phyloP scores from a whole-genome alignment of 2,888 invertebrate genomes.

The Helicoverpa assulta region DNA sequence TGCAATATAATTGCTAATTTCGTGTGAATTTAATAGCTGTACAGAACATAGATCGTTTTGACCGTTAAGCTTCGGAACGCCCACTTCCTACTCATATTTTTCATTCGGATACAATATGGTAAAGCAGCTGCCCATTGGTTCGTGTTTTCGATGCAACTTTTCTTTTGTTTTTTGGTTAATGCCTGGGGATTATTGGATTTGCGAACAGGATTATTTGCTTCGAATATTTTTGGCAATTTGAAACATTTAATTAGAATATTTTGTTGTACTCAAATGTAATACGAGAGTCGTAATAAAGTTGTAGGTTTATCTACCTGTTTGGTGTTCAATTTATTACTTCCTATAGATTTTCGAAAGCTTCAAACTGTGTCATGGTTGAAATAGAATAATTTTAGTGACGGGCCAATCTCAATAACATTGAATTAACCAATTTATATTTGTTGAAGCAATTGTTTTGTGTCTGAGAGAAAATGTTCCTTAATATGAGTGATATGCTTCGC shows the following conservation, averaged over 20 bases:
- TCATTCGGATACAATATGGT: slow-evolving; percentile 52
- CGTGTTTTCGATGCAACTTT: slow-evolving; percentile 38
- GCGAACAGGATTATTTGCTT: background rate
- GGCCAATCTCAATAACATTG: too few species aligned
- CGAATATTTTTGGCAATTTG: background rate
- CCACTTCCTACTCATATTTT: slow-evolving; percentile 73
- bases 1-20: slow-evolving; percentile 55
- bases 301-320: background rate
- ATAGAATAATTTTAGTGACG: background rate
- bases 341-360: slow-evolving; percentile 1
- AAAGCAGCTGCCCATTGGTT: slow-evolving; percentile 55
- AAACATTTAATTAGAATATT: background rate
- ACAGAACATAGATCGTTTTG: slow-evolving; percentile 67
- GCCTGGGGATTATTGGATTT: slow-evolving; percentile 23
- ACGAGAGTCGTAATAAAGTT: background rate
- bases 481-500: background rate
- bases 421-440: too few species aligned
- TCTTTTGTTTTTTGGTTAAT: slow-evolving; percentile 26
- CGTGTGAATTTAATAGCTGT: slow-evolving; percentile 57
- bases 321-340: background rate
- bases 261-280: background rate
- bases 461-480: background rate
- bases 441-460: background rate
- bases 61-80: slow-evolving; percentile 73
- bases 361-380: slow-evolving; percentile 1